These are phyloP conservation scores for Neria commutata DNA, from an alignment of 2,888 invertebrate genomes.

Conservation along the genomic window DNA sequence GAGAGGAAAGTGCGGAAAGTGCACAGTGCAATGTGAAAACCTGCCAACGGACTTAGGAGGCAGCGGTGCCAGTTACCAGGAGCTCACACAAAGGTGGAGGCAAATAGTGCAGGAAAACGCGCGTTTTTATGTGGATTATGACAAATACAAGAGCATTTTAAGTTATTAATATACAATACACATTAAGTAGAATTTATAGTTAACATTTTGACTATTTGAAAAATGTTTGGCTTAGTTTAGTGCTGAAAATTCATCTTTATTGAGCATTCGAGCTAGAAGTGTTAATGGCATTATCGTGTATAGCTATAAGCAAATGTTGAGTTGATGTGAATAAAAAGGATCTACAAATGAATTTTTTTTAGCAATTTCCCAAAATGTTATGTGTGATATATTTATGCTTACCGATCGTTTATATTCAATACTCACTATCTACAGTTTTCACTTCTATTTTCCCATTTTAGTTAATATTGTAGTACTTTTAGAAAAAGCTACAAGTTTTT, in stretches of 20 bases:
- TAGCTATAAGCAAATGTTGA: too few species aligned
- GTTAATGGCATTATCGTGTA: too few species aligned
- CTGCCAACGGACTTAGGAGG: slow-evolving; percentile 58
- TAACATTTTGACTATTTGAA: background rate
- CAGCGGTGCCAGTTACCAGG: slow-evolving; percentile 48
- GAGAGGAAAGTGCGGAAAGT: slow-evolving; percentile 35
- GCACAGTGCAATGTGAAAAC: slow-evolving; percentile 45
- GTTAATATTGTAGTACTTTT: too few species aligned
- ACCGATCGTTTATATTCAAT: too few species aligned
- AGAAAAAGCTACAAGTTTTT: too few species aligned
- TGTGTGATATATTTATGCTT: too few species aligned
- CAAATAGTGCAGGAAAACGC: slow-evolving; percentile 48
- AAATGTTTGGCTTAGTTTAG: background rate
- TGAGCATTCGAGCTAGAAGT: too few species aligned
- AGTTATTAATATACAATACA: background rate
- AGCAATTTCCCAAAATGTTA: background rate
- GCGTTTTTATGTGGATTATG: slow-evolving; percentile 53
- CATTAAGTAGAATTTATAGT: background rate
- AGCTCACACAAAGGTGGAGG: slow-evolving; percentile 57
- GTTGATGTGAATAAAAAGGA: too few species aligned
- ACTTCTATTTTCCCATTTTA: too few species aligned
- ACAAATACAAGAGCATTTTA: slow-evolving; percentile 52
- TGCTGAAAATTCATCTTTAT: too few species aligned
- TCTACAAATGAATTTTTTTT: too few species aligned
- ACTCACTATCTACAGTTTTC: too few species aligned